A percentile compares a stretch with the other conserved stretches of the same genome.
Evolutionary conservation across 1,140 invertebrate species (phyloP).

Genomic region (Epicauta chinensis): DNA sequence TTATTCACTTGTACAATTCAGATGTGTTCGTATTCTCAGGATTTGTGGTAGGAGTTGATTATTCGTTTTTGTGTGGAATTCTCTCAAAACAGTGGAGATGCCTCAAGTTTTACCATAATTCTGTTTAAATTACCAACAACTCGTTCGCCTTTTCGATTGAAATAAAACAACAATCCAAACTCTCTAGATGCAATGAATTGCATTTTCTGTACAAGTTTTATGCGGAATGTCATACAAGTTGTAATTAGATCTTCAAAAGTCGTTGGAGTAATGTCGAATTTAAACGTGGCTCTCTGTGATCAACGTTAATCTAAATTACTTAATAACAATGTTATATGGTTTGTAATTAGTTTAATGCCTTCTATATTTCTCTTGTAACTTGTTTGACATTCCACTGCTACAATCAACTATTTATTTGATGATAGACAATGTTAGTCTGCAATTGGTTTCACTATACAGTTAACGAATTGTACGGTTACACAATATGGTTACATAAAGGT

Average conservation of each 20-base stretch:
- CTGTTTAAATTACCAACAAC: not conserved
- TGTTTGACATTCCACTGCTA: conserved; percentile 7
- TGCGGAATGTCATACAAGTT: conserved; percentile 1
- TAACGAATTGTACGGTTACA: no score
- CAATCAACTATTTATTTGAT: not conserved
- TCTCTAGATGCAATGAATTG: not conserved
- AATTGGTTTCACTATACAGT: no score
- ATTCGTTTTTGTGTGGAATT: no score
- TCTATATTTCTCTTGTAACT: not conserved
- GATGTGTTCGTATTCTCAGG: no score
- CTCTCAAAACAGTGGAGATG: not conserved
- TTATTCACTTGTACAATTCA: conserved; percentile 2
- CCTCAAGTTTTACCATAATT: not conserved
- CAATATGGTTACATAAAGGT: no score
- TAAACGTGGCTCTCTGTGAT: conserved; percentile 10
- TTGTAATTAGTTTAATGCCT: conserved; percentile 15
- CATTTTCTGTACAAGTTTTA: not conserved
- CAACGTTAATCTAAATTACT: conserved; percentile 12
- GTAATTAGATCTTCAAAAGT: conserved; percentile 4
- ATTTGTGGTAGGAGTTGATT: no score
- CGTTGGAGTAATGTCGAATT: not conserved
- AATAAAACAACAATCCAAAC: not conserved
- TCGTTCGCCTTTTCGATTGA: not conserved
- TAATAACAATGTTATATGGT: conserved; percentile 12
- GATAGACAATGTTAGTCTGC: not conserved